phyloP scores from a whole-genome alignment of 2,797 vertebrate species.

The Sylvilagus floridanus region DNA sequence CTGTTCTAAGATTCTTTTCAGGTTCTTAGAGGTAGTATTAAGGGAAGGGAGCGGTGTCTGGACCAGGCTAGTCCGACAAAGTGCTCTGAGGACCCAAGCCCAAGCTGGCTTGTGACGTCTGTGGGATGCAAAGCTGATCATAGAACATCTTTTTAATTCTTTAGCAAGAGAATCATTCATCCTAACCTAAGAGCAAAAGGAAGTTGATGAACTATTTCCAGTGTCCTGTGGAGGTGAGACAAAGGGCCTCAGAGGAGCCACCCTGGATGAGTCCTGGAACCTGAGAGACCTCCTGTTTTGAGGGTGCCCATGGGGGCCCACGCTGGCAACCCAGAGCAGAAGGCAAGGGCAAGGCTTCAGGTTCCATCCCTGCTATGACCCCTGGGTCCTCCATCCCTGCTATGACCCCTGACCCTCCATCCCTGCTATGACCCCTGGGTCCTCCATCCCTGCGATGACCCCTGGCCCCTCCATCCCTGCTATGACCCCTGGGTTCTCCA shows the following conservation, averaged over 20 bases:
- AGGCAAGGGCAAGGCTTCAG: background rate
- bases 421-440: no score
- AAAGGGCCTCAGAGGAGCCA: background rate
- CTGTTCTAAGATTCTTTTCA: constrained; percentile 21
- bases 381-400: background rate
- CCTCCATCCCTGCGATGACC: background rate
- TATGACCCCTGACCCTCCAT: background rate
- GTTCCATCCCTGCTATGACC: background rate
- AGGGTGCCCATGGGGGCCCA: background rate
- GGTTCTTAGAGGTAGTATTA: constrained; percentile 38
- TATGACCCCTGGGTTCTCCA: background rate
- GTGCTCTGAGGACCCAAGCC: background rate
- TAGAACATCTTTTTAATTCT: background rate
- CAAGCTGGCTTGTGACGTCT: background rate
- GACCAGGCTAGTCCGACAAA: background rate
- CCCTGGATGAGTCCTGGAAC: background rate
- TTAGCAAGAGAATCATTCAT: background rate
- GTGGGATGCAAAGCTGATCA: background rate
- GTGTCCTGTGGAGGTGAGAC: background rate
- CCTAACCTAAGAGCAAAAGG: background rate
- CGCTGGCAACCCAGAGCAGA: fast-evolving
- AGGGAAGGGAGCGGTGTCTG: background rate
- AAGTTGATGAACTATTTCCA: constrained; percentile 1
- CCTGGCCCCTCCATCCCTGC: no score
- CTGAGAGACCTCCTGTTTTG: background rate